Evolutionary conservation across 2,888 invertebrate species (phyloP).

Genomic region (Mylabris sibirica): DNA sequence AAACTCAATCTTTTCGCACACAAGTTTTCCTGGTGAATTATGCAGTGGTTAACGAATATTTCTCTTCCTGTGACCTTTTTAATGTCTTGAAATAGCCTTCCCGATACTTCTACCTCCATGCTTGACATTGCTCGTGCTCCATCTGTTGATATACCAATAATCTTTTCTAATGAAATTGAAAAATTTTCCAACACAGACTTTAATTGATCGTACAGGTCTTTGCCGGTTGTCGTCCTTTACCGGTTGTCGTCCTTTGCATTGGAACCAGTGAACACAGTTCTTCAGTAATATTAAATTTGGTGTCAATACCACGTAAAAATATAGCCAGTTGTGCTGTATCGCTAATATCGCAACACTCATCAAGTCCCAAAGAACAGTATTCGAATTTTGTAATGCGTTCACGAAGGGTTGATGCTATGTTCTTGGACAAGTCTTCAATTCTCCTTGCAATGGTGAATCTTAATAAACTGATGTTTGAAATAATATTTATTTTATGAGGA

Average conservation of each 20-base stretch:
- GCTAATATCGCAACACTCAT: constrained; percentile 36
- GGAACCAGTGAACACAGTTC: constrained; percentile 25
- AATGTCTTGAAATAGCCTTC: constrained; percentile 35
- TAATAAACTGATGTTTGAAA: constrained; percentile 42
- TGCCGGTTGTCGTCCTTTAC: constrained; percentile 21
- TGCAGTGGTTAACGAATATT: constrained; percentile 35
- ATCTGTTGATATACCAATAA: constrained; percentile 37
- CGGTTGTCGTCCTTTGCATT: constrained; percentile 25
- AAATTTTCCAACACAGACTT: constrained; percentile 24
- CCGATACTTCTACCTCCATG: constrained; percentile 37
- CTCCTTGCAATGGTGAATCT: constrained; percentile 39
- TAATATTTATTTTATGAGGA: constrained; percentile 42
- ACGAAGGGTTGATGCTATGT: constrained; percentile 34
- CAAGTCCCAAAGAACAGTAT: constrained; percentile 42
- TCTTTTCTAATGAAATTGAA: constrained; percentile 37
- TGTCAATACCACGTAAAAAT: constrained; percentile 33
- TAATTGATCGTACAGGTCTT: constrained; percentile 23
- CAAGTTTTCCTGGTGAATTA: constrained; percentile 37
- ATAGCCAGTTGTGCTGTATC: constrained; percentile 30
- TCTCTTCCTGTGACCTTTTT: constrained; percentile 29
- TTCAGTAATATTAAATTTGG: constrained; percentile 28
- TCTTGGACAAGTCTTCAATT: constrained; percentile 38
- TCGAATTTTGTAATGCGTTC: constrained; percentile 37
- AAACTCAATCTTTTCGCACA: constrained; percentile 34
- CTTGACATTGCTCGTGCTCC: constrained; percentile 40